Conservation (phyloP, 2,797 vertebrate species). For the Typhlichthys eigenmanni region DNA sequence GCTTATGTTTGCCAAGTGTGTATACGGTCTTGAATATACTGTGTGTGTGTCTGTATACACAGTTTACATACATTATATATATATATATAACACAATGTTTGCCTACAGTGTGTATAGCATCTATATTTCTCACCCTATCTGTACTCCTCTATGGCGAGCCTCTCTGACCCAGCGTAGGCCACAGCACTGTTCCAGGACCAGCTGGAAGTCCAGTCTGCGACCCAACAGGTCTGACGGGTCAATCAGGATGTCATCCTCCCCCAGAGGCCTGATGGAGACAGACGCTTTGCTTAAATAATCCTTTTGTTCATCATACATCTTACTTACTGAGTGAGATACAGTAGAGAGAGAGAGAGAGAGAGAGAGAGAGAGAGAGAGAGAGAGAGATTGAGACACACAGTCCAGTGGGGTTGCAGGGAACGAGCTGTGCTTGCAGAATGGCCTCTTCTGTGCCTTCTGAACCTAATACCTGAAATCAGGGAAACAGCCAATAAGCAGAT, state of each 20-base stretch:
- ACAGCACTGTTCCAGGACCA: slow-evolving; percentile 81
- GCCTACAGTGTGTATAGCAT: neutral
- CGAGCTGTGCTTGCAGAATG: slow-evolving; percentile 76
- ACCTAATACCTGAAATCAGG: slow-evolving; percentile 73
- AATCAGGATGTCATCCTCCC: slow-evolving; percentile 84
- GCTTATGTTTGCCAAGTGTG: too few species aligned
- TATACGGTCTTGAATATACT: too few species aligned
- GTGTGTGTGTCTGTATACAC: too few species aligned
- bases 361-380: slow-evolving; percentile 6
- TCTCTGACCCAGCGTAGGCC: slow-evolving; percentile 86
- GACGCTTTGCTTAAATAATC: neutral
- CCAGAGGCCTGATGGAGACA: slow-evolving; percentile 64
- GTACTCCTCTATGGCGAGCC: slow-evolving; percentile 77
- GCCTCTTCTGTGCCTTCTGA: slow-evolving; percentile 86
- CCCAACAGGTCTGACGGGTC: slow-evolving; percentile 85
- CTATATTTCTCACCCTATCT: slow-evolving; percentile 76
- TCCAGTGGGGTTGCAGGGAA: slow-evolving; percentile 81
- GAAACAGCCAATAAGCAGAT: slow-evolving; percentile 5
- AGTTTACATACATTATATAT: neutral
- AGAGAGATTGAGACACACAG: slow-evolving; percentile 67
- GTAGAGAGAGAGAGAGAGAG: neutral
- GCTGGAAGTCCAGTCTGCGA: slow-evolving; percentile 83
- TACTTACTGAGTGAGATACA: neutral
- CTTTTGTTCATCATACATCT: too few species aligned
- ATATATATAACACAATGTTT: neutral